Evolutionary conservation across 2,888 invertebrate genomes (phyloP).

Genomic region (Neelides folsomi): DNA sequence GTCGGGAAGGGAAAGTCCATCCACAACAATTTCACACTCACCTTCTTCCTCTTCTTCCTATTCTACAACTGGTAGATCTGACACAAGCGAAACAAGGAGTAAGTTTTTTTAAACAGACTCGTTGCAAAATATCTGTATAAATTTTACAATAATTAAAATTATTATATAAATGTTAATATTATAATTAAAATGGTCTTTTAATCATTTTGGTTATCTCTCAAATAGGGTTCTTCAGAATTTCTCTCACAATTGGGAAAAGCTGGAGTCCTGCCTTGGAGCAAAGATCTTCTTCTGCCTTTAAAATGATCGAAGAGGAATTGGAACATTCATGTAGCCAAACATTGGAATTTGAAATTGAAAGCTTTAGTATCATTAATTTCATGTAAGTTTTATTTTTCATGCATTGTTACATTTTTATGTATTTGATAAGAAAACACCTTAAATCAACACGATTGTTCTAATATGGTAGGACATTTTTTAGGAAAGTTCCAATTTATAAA

Average conservation of each 20-base stretch:
- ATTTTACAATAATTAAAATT: no score
- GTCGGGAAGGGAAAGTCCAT: neutral
- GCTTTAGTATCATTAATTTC: conserved; percentile 24
- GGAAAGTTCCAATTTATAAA: no score
- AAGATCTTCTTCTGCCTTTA: conserved; percentile 14
- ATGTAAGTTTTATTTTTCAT: conserved; percentile 14
- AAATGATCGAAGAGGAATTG: conserved; percentile 20
- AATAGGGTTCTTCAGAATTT: conserved; percentile 23
- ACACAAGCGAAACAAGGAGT: neutral
- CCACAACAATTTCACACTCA: no score
- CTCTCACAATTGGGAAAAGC: conserved; percentile 24
- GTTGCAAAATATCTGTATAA: no score
- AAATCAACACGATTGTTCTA: no score
- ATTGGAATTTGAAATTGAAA: conserved; percentile 20
- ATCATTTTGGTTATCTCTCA: neutral
- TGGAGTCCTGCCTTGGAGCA: conserved; percentile 27
- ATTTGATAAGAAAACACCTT: no score
- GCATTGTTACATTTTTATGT: neutral
- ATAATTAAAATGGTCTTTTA: neutral
- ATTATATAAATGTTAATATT: no score
- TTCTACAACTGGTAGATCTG: no score
- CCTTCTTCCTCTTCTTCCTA: no score
- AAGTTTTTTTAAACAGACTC: neutral
- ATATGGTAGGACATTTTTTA: no score
- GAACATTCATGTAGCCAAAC: conserved; percentile 16